Evolutionary conservation across 1,140 invertebrate genomes (phyloP).

Genomic region (Euura saliciscinereae): DNA sequence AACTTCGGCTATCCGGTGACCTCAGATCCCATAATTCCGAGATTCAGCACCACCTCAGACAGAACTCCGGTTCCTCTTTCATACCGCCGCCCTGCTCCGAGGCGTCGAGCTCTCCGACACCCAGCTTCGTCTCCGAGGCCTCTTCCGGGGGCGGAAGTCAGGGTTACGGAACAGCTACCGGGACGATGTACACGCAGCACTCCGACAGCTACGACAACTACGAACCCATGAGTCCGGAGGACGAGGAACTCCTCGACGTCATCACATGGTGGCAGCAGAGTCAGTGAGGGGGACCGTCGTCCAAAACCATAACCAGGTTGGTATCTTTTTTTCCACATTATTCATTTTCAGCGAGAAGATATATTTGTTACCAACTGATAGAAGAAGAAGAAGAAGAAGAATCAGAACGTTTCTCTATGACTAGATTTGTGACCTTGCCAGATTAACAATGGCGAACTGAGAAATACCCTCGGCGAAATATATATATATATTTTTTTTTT

Average conservation of each 20-base stretch:
- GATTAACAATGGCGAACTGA: slow-evolving; percentile 46
- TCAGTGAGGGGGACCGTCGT: slow-evolving; percentile 44
- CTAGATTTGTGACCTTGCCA: slow-evolving; percentile 59
- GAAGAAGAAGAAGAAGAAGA: too few species aligned
- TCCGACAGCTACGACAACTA: slow-evolving; percentile 78
- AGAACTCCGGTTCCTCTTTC: slow-evolving; percentile 47
- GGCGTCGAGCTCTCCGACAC: slow-evolving; percentile 78
- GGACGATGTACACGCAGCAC: slow-evolving; percentile 59
- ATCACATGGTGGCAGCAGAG: slow-evolving; percentile 85
- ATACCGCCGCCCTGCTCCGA: slow-evolving; percentile 71
- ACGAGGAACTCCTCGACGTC: slow-evolving; percentile 88
- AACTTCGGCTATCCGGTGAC: slow-evolving; percentile 32
- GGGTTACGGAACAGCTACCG: slow-evolving; percentile 55
- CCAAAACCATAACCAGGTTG: slow-evolving; percentile 28
- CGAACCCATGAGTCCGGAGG: slow-evolving; percentile 84
- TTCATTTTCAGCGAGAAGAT: background rate
- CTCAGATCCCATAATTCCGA: slow-evolving; percentile 50
- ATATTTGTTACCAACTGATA: slow-evolving; percentile 4
- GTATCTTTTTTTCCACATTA: slow-evolving; percentile 18
- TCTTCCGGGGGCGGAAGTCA: slow-evolving; percentile 61
- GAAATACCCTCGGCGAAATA: slow-evolving; percentile 40
- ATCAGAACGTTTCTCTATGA: slow-evolving; percentile 28
- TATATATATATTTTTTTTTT: too few species aligned
- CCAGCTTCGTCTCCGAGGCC: slow-evolving; percentile 78
- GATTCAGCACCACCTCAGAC: slow-evolving; percentile 33